Base-by-base conservation (phyloP, 2,888 invertebrate genomes). In the Acanthoscelides obtectus region DNA sequence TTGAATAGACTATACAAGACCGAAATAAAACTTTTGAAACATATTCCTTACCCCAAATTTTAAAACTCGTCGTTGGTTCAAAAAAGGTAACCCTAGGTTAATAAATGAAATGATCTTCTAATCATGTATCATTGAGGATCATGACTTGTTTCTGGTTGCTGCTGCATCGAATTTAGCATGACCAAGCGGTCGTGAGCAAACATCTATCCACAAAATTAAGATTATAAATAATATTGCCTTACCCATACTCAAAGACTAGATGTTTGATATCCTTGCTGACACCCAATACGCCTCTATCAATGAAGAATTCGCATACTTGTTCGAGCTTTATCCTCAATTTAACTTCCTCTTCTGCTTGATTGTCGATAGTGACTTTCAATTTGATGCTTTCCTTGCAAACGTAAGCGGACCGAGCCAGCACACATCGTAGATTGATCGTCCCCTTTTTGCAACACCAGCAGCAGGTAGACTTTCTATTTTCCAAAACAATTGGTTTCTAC, bases 301-400 rank as follows among this genome's bases (percentile, higher is more conserved):
- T 92, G 83, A 91, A 92, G 82, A 91, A 93, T 82, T 93, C 92
- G 72, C 93, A 91, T 81, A 91, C 89, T 90, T 93, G 87, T 68
- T 87, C 84, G 66, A 85, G 75, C 45, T 83, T 81, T 20, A 85
- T 84, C 66, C 82, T 76, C 64, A 85, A 76, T 68, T 78, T 78
- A 2, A 86, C 84, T 74, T 84, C 85, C 25, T 84, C 84, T 27
- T 82, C 82, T 19, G 84, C 80, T 80, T 91, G 90, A 86, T 92
- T 92, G 85, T 92, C 91, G 71, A 93, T 90, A 74, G 91, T 90
- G 27, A 91, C 90, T 81, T 90, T 89, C 68, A 93, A 84, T 80
- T 90, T 88, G 75, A 93, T 87, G 77, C 90, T 90, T 84, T 93
- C 92, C 6, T 91, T 92, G 81, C 91, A 91, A 69, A 93, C 92